Evolutionary conservation across 2,113 vertebrate genomes (phyloP), one percentile per base, ranked within the genome.

Genomic region (Mirounga angustirostris): DNA sequence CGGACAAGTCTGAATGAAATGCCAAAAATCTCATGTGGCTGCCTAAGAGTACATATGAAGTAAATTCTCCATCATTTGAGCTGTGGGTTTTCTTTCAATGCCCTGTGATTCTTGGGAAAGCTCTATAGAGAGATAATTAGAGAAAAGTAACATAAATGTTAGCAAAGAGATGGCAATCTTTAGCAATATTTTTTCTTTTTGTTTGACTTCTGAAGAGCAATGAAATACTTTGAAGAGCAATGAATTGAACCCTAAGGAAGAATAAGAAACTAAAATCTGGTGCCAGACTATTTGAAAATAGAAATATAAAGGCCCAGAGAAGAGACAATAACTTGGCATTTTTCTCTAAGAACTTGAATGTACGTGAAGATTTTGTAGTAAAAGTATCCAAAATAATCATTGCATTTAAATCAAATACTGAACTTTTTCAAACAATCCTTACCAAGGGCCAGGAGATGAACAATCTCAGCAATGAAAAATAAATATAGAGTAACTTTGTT

Each of bases 71-170:
- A 30, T 82, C 73, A 80, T 56, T 14, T 80, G 50, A 93, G 26
- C 22, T 76, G 83, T 40, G 76, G 28, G n/a, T 80, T 94, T 86
- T 65, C 65, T 95, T 89, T 82, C 59, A 97, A 40, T 33, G 54
- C 19, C 50, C 58, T 91, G 4, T 89, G 91, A 91, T 91, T 94
- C 78, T 96, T 83, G 52, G 91, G 36, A 90, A 97, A 97, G 50
- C 21, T 81, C 54, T 88, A 88, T 1, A 87, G 56, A 89, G 69
- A 89, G 93, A 89, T 85, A 92, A 96, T 58, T 30, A 65, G 82
- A 89, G 16, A 86, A 96, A 26, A 78, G 50, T 58, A 94, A 96
- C n/a, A 14, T 33, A 76, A 89, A 89, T 89, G 52, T 61, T 95
- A 80, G 67, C n/a, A 94, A 78, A 94, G 16, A 84, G 18, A 96